Percentiles rank a stretch among this genome's conserved stretches.
Evolutionary conservation across 2,113 vertebrate genomes (phyloP).

Genomic region (Pyxicephalus adspersus): DNA sequence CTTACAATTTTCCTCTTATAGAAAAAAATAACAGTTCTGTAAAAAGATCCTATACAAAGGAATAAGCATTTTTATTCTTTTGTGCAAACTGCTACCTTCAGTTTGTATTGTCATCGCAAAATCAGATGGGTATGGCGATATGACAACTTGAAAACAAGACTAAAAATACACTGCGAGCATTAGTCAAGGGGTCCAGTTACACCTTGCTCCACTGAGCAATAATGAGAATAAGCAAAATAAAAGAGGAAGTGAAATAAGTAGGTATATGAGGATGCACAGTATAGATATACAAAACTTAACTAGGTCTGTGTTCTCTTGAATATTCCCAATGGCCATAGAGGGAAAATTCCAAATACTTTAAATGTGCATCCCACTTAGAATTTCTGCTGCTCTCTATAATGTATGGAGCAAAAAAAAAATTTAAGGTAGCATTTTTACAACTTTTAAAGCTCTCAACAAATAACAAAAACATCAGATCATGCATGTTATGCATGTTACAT

Average conservation of each 20-base stretch:
- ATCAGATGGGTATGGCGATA: conserved; percentile 34
- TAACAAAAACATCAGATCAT: no score
- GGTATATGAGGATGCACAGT: background rate
- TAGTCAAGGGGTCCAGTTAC: conserved; percentile 33
- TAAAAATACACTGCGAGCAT: conserved; percentile 41
- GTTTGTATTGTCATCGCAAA: conserved; percentile 42
- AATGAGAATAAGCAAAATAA: conserved; percentile 6
- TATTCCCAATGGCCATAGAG: background rate
- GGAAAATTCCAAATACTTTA: background rate
- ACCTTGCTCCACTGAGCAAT: conserved; percentile 30
- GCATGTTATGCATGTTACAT: no score
- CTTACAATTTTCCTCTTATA: background rate
- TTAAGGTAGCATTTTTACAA: no score
- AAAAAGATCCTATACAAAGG: conserved; percentile 35
- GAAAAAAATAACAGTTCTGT: background rate
- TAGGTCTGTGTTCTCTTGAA: background rate
- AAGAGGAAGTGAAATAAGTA: background rate
- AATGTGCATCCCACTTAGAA: background rate
- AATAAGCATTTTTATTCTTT: conserved; percentile 28
- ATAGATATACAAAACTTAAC: background rate
- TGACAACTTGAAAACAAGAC: conserved; percentile 45
- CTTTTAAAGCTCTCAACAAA: no score
- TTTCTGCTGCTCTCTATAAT: no score
- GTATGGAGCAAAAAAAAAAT: no score
- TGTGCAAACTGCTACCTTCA: conserved; percentile 49